Evolutionary conservation across 2,888 invertebrate species (phyloP), one percentile per base, ranked within the genome.

Genomic region (Acronicta aceris): DNA sequence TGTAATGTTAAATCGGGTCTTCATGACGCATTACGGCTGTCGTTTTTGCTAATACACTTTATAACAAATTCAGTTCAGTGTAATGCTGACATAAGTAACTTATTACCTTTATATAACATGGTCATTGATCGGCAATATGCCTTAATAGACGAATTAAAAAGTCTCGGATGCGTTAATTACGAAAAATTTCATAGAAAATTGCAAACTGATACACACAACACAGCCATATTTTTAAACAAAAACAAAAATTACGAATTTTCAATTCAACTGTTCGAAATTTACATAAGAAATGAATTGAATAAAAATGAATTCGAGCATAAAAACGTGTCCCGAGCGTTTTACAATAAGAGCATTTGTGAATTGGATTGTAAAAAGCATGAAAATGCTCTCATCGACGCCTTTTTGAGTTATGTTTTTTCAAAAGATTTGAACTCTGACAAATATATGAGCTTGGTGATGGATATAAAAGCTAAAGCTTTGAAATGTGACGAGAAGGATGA

Each of bases 291-390:
- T 48, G 93, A 93, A 48, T 71, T 93, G 9, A 59, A 46, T 61
- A 79, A 76, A 45, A 74, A 60, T 5, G 79, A 80, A 4, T 59
- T 66, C 0, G 89, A 90, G 6, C 57, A 79, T 5, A 90, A 87
- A 12, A 94, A 93, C 54, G 76, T 93, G 0, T 83, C 89, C 5
- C 69, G 93, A 62, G 93, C 90, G 0, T 72, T 93, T 1, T 94
- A 90, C 25, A 94, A 94, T 36, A 93, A 91, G 40, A 87, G 92
- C 58, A 94, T 94, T 47, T 92, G 94, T 49, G 89, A 92, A 46
- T 56, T 92, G 8, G 92, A 93, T 36, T 78, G 38, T 0, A 85
- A 86, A n/a, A 50, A 85, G 15, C 88, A 85, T 13, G 84, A 86
- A 16, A 72, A 79, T n/a, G 89, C 92, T 0, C 63, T 94, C 0